These are phyloP conservation scores for Liodrosophila aerea DNA, from an alignment of 2,888 invertebrate genomes.

Conservation along the genomic window DNA sequence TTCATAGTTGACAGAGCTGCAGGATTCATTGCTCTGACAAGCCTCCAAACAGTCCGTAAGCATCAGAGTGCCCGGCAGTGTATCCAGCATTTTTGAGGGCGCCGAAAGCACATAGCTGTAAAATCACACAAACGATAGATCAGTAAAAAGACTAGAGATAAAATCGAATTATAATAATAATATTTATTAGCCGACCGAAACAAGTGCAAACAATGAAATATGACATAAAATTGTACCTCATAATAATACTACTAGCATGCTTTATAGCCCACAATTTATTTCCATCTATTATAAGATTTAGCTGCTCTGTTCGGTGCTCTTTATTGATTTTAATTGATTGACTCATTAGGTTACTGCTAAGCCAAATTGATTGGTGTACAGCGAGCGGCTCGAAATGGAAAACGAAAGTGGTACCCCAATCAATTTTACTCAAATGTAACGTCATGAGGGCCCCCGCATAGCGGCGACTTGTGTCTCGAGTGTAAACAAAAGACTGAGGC, in stretches of 20 bases:
- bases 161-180: not conserved
- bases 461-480: slow-evolving; percentile 33
- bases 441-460: slow-evolving; percentile 45
- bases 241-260: too few relatives aligned
- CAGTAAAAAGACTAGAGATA: not conserved
- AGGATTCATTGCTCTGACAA: slow-evolving; percentile 95
- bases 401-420: slow-evolving; percentile 41
- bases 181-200: too few relatives aligned
- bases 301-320: not conserved
- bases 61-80: slow-evolving; percentile 95
- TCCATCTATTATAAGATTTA: not conserved
- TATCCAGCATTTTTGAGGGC: slow-evolving; percentile 93
- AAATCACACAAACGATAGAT: slow-evolving; percentile 29
- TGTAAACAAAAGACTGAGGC: slow-evolving; percentile 55
- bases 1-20: slow-evolving; percentile 96
- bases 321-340: slow-evolving; percentile 5
- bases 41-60: slow-evolving; percentile 96
- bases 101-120: slow-evolving; percentile 93
- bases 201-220: too few relatives aligned
- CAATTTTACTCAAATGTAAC: slow-evolving; percentile 4
- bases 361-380: slow-evolving; percentile 24
- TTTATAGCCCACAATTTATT: too few relatives aligned
- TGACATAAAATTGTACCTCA: too few relatives aligned
- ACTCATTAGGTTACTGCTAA: slow-evolving; percentile 3
- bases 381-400: slow-evolving; percentile 22